phyloP scores from a whole-genome alignment of 2,113 vertebrate genomes.

The Alectura lathami region DNA sequence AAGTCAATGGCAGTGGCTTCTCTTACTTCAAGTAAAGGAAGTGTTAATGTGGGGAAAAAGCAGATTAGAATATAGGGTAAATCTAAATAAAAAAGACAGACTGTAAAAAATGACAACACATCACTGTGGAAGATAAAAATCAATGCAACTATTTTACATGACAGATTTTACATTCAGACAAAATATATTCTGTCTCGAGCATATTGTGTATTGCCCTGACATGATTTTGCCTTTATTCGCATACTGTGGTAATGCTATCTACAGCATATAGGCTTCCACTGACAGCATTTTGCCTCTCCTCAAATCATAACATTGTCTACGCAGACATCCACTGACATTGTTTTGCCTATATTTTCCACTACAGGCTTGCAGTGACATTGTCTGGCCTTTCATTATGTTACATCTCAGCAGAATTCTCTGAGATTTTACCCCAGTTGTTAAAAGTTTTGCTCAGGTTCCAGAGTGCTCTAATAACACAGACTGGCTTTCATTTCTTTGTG shows the following conservation, averaged over 20 bases:
- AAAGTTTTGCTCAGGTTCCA: slow-evolving; percentile 19
- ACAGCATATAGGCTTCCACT: slow-evolving; percentile 52
- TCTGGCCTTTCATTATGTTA: slow-evolving; percentile 55
- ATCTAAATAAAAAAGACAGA: slow-evolving; percentile 61
- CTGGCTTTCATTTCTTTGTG: rapidly evolving
- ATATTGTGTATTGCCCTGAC: slow-evolving; percentile 62
- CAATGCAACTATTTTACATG: slow-evolving; percentile 58
- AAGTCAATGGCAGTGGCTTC: not conserved
- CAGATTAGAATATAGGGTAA: slow-evolving; percentile 34
- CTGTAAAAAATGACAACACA: slow-evolving; percentile 56
- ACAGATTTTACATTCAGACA: slow-evolving; percentile 53
- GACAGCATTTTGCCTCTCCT: slow-evolving; percentile 65
- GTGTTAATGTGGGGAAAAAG: not conserved
- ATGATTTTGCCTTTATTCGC: slow-evolving; percentile 64
- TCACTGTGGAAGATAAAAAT: slow-evolving; percentile 52
- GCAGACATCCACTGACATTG: slow-evolving; percentile 62
- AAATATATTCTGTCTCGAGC: slow-evolving; percentile 59
- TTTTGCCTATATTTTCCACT: slow-evolving; percentile 43
- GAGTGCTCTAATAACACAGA: slow-evolving; percentile 14
- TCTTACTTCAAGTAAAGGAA: slow-evolving; percentile 9
- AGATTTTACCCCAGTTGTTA: slow-evolving; percentile 63
- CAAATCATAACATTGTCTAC: slow-evolving; percentile 59
- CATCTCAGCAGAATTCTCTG: slow-evolving; percentile 12
- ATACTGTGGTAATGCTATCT: slow-evolving; percentile 48
- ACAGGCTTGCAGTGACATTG: slow-evolving; percentile 50